Conservation (phyloP, 1,140 invertebrate genomes). For the Pissodes strobi region DNA sequence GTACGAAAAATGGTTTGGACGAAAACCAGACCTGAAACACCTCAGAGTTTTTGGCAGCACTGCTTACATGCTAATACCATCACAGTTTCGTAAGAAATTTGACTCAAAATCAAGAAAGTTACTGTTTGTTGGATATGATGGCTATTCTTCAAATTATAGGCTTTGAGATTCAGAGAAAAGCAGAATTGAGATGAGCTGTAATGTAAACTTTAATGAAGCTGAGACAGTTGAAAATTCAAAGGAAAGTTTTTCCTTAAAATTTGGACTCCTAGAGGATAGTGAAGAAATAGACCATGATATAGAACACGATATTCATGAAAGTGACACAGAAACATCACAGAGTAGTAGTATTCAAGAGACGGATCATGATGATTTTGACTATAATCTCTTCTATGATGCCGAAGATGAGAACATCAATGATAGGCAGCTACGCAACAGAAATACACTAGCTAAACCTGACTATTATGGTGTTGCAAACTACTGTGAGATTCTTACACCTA, state of each 20-base stretch:
- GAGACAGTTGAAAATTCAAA: not conserved
- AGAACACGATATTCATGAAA: too few relatives aligned
- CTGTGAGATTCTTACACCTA: not conserved
- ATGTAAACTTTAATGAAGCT: slow-evolving; percentile 46
- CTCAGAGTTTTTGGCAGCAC: slow-evolving; percentile 22
- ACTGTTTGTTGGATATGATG: slow-evolving; percentile 2
- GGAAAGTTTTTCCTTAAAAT: too few relatives aligned
- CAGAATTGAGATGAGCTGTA: slow-evolving; percentile 38
- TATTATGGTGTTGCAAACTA: slow-evolving; percentile 1
- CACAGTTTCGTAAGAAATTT: slow-evolving; percentile 10
- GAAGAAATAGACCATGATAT: too few relatives aligned
- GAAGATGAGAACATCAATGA: too few relatives aligned
- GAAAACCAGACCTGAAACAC: slow-evolving; percentile 20
- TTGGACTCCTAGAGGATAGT: too few relatives aligned
- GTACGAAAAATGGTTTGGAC: slow-evolving; percentile 36
- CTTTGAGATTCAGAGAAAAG: slow-evolving; percentile 37
- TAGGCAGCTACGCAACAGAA: too few relatives aligned
- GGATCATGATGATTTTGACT: too few relatives aligned
- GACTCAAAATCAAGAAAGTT: slow-evolving; percentile 7
- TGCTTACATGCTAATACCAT: slow-evolving; percentile 6
- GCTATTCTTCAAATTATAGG: slow-evolving; percentile 6
- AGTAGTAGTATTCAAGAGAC: too few relatives aligned
- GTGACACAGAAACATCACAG: too few relatives aligned
- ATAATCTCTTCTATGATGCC: too few relatives aligned
- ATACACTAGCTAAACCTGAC: too few relatives aligned